A percentile compares a stretch with the other conserved stretches of the same genome.
Conservation (phyloP, 1,140 invertebrate species). For the Drosophila elegans region DNA sequence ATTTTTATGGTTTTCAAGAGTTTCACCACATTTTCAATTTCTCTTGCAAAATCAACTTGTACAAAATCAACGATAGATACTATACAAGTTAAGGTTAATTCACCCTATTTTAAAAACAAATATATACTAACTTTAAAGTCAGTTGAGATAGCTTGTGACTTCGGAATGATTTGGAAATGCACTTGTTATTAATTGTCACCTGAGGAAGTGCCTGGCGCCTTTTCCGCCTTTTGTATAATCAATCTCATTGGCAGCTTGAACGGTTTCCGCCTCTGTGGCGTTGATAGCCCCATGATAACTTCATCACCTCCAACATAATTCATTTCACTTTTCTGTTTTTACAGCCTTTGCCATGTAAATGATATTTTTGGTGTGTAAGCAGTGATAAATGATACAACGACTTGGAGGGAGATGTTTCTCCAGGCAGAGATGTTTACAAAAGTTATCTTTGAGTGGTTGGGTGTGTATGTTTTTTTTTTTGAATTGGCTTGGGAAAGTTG, state of each 20-base stretch:
- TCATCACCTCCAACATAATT: conserved; percentile 53
- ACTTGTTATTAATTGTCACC: conserved; percentile 53
- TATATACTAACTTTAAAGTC: too few relatives aligned
- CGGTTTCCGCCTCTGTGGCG: conserved; percentile 37
- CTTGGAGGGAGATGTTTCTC: conserved; percentile 26
- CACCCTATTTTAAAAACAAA: too few relatives aligned
- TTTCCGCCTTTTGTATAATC: conserved; percentile 48
- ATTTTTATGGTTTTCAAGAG: neutral
- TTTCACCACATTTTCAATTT: too few relatives aligned
- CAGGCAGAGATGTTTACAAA: conserved; percentile 38
- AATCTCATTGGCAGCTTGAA: conserved; percentile 71
- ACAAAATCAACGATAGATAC: too few relatives aligned
- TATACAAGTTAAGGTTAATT: too few relatives aligned
- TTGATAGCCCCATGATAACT: conserved; percentile 58
- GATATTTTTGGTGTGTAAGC: conserved; percentile 64
- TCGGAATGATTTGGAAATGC: conserved; percentile 1
- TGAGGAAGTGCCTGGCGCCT: conserved; percentile 40
- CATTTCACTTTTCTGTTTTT: conserved; percentile 52
- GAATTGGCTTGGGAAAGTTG: conserved; percentile 48
- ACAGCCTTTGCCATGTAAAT: conserved; percentile 69
- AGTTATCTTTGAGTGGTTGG: conserved; percentile 38
- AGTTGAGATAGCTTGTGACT: too few relatives aligned
- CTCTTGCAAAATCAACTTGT: too few relatives aligned
- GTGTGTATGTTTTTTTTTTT: conserved; percentile 18
- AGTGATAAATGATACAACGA: conserved; percentile 66